Conservation (phyloP, 2,113 vertebrate genomes). For the Aptenodytes patagonicus region DNA sequence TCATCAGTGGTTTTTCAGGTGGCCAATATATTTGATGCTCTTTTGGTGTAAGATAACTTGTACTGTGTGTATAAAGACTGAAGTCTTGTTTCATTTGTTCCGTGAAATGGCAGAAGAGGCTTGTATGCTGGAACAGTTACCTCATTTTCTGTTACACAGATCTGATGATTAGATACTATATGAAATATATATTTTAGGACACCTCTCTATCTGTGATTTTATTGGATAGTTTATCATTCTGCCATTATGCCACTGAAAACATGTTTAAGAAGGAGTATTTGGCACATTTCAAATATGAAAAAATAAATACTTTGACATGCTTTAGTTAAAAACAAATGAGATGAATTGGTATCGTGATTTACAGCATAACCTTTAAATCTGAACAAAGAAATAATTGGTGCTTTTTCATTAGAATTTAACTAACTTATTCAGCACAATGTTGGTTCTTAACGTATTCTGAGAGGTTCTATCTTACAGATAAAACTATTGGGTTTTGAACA, state of each 20-base stretch:
- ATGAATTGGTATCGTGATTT: background rate
- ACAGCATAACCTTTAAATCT: background rate
- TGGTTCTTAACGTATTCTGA: background rate
- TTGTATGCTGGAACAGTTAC: background rate
- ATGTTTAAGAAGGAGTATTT: background rate
- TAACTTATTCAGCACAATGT: background rate
- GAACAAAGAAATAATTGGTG: background rate
- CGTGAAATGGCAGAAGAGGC: background rate
- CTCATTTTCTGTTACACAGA: background rate
- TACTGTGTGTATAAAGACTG: background rate
- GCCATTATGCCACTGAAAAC: background rate
- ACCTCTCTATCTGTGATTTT: background rate
- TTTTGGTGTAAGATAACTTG: background rate
- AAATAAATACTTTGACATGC: slow-evolving; percentile 7
- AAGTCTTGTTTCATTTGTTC: background rate
- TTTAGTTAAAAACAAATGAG: slow-evolving; percentile 10
- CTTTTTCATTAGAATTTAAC: background rate
- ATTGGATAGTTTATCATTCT: background rate
- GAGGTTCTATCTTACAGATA: background rate
- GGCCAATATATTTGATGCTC: background rate
- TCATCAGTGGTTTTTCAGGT: background rate
- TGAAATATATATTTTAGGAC: background rate
- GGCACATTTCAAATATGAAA: background rate
- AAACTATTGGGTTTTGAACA: background rate
- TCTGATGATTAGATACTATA: background rate